Conservation (phyloP, 2,888 invertebrate species). For the Thecophora atra region DNA sequence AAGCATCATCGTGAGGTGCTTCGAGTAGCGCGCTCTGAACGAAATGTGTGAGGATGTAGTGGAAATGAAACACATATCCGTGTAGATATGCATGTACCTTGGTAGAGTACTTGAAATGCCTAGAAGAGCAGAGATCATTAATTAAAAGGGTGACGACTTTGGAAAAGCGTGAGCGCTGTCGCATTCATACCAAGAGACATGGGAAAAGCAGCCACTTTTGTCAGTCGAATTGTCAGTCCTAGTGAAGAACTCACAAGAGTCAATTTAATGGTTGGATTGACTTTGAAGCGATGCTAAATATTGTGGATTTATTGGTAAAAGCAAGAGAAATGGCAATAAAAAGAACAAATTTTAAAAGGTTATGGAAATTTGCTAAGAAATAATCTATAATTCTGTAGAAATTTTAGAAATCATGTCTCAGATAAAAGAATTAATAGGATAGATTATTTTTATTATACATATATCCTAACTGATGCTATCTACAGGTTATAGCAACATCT, state of each 20-base stretch:
- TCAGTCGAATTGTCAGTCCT: not conserved
- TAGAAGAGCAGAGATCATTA: slow-evolving; percentile 12
- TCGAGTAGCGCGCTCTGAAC: not conserved
- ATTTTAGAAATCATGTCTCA: no score
- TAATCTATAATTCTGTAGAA: no score
- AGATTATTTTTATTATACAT: no score
- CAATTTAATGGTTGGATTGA: not conserved
- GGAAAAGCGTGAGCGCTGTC: not conserved
- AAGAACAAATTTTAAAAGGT: no score
- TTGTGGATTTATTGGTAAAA: not conserved
- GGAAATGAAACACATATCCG: not conserved
- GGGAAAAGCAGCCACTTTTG: not conserved
- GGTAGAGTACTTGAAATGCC: not conserved
- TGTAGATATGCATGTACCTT: not conserved
- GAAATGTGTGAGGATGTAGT: not conserved
- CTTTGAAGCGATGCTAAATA: not conserved
- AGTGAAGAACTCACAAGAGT: not conserved
- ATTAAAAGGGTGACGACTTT: slow-evolving; percentile 11
- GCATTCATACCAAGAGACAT: not conserved
- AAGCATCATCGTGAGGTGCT: not conserved
- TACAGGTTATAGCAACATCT: no score
- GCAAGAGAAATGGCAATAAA: no score
- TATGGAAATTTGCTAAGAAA: no score
- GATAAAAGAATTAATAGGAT: no score
- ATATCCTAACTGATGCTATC: no score